Conservation (phyloP, 2,113 vertebrate species). For the Willisornis vidua region DNA sequence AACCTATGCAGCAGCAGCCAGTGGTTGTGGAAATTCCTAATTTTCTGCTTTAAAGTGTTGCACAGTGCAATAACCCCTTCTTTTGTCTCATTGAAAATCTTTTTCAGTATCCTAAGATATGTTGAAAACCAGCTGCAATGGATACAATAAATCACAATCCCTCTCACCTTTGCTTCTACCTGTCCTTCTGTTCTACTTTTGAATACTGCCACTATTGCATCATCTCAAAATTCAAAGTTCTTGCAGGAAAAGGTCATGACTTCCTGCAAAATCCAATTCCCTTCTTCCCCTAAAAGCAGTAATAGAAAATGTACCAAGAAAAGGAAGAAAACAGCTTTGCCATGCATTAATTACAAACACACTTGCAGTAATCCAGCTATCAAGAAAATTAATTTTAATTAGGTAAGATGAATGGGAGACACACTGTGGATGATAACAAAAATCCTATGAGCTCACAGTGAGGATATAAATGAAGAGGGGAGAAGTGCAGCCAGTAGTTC, state of each 20-base stretch:
- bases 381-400: neutral
- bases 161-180: neutral
- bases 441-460: neutral
- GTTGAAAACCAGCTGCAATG: neutral
- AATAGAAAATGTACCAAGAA: neutral
- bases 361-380: neutral
- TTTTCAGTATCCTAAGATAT: neutral
- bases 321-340: neutral
- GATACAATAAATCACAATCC: neutral
- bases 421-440: neutral
- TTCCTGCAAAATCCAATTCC: neutral
- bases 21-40: neutral
- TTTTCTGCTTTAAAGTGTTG: neutral
- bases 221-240: neutral
- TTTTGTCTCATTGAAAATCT: neutral
- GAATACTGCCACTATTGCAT: neutral
- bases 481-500: neutral
- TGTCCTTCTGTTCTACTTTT: neutral
- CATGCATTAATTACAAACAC: neutral
- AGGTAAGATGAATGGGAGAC: neutral
- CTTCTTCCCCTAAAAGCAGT: neutral
- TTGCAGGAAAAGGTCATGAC: neutral
- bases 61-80: neutral
- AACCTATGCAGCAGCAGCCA: neutral
- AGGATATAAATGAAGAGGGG: neutral